Evolutionary conservation across 2,797 vertebrate genomes (phyloP).

Genomic region (Pygocentrus nattereri): DNA sequence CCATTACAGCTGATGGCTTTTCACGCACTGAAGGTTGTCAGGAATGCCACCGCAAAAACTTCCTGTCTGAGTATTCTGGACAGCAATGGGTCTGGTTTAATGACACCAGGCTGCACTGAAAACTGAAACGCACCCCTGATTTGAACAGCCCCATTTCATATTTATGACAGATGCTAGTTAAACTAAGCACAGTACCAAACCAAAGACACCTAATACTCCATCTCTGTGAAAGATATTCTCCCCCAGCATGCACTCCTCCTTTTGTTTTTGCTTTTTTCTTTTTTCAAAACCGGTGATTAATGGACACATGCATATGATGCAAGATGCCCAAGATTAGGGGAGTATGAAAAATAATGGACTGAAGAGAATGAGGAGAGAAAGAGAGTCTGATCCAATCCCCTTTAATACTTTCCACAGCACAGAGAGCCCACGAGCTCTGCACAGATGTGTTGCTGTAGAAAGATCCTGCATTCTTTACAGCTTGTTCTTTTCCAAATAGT

Average conservation of each 20-base stretch:
- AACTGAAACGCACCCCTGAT: slow-evolving; percentile 58
- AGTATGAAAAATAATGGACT: slow-evolving; percentile 69
- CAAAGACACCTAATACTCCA: slow-evolving; percentile 60
- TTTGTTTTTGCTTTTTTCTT: slow-evolving; percentile 51
- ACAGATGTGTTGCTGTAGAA: slow-evolving; percentile 61
- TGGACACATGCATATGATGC: slow-evolving; percentile 66
- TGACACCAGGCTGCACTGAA: slow-evolving; percentile 57
- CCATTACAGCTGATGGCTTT: slow-evolving; percentile 39
- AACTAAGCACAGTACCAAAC: slow-evolving; percentile 49
- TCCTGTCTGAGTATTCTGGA: slow-evolving; percentile 52
- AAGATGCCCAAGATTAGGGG: slow-evolving; percentile 67
- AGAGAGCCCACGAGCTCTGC: slow-evolving; percentile 61
- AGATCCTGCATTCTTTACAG: slow-evolving; percentile 63
- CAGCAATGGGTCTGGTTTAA: slow-evolving; percentile 52
- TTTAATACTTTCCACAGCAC: slow-evolving; percentile 77
- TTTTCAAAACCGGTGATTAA: slow-evolving; percentile 65
- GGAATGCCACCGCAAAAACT: slow-evolving; percentile 54
- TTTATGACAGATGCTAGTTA: slow-evolving; percentile 68
- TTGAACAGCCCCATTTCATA: slow-evolving; percentile 64
- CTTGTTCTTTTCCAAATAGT: slow-evolving; percentile 71
- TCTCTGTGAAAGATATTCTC: slow-evolving; percentile 48
- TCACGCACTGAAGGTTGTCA: slow-evolving; percentile 45
- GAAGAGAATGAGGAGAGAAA: slow-evolving; percentile 53
- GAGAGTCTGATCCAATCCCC: slow-evolving; percentile 57
- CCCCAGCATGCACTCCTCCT: slow-evolving; percentile 29